A percentile compares a stretch with the other conserved stretches of the same genome.
These are phyloP conservation scores for Ooceraea biroi DNA, from an alignment of 1,140 invertebrate genomes.

Conservation along the genomic window DNA sequence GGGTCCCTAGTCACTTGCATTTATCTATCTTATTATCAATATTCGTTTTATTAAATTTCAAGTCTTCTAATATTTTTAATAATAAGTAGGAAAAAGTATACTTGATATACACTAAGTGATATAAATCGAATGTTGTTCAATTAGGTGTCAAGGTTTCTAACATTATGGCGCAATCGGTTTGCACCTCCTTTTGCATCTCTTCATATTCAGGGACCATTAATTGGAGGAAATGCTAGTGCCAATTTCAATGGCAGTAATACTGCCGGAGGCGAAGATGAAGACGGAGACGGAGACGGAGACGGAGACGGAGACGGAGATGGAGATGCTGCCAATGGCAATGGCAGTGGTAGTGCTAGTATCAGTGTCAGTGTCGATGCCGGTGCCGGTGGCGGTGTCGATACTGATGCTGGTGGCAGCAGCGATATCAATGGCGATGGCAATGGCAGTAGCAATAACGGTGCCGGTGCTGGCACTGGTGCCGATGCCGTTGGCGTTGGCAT, in stretches of 20 bases:
- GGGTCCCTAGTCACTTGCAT: no score
- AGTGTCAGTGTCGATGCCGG: background rate
- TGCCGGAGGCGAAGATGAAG: no score
- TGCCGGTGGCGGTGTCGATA: no score
- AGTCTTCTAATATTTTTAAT: no score
- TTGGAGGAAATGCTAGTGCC: constrained; percentile 1
- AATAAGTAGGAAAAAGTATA: no score
- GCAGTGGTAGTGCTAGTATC: background rate
- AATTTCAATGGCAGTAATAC: background rate
- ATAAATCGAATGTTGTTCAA: constrained; percentile 8
- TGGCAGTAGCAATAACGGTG: no score
- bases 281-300: background rate
- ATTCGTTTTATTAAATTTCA: no score
- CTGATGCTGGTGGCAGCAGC: no score
- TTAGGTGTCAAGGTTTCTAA: constrained; percentile 39
- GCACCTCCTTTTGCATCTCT: constrained; percentile 25
- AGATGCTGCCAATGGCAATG: background rate
- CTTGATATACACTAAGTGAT: background rate
- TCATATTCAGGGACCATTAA: constrained; percentile 14
- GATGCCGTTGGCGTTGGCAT: no score
- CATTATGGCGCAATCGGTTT: constrained; percentile 55
- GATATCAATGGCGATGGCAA: no score
- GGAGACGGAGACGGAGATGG: constrained; percentile 42
- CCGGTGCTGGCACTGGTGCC: no score
- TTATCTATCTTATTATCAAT: no score